Evolutionary conservation across 2,888 invertebrate species (phyloP), one percentile per base, ranked within the genome.

Genomic region (Ophioninae sp.): DNA sequence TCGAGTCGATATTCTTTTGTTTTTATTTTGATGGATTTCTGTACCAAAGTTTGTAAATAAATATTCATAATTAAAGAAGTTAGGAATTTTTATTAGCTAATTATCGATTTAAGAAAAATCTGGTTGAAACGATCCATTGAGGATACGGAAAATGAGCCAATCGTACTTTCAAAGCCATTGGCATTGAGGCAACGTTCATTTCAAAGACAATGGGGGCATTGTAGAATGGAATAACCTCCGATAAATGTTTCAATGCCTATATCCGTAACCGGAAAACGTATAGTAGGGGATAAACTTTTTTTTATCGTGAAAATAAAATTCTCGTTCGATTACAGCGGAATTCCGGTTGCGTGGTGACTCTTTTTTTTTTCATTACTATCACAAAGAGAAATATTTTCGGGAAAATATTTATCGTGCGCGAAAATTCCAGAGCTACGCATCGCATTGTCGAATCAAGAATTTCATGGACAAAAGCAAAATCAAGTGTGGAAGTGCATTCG

Each of bases 181-280:
- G 30, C 30, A 30, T 30, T 30, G 30, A 30, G 2, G 30, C 30
- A 30, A 3, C 3, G 30, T 30, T 30, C 30, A 30, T 3, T 30
- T 1, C 30, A 3, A 30, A 30, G 30, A 30, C 30, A 30, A 3
- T 30, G 30, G 30, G 30, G 30, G 30, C 30, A 2, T 30, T 30
- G 30, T 3, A 30, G 30, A 30, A 30, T 30, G 30, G 30, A 13
- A 50, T 50, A 20, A 17, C 57, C 10, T 41, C n/a, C 67, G 21
- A 64, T 67, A 59, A 59, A 59, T 41, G 41, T 44, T 50, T 69
- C 20, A n/a, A 61, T 77, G 69, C 50, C 61, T 62, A 39, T 59
- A 39, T 2, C 20, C 62, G 20, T 41, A 69, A 17, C 30, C 30
- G 30, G 30, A 30, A 30, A 30, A 30, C 30, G 30, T 30, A 30